Evolutionary conservation across 1,140 invertebrate species (phyloP).

Genomic region (Dysdera silvatica): DNA sequence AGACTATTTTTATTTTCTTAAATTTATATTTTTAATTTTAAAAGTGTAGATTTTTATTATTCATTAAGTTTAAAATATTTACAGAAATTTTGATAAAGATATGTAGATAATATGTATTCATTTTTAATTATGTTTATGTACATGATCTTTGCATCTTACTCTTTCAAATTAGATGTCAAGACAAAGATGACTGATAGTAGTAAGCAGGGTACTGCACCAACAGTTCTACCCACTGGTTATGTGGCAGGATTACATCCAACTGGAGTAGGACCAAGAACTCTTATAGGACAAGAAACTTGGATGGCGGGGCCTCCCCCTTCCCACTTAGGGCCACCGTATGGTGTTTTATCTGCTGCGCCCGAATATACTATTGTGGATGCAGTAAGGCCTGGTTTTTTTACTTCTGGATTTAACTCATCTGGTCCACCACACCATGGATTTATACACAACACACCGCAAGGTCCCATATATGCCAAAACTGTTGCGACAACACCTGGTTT

Average conservation of each 20-base stretch:
- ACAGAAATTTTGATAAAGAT: background rate
- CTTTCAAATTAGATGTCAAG: background rate
- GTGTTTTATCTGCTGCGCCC: conserved; percentile 11
- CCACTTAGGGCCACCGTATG: conserved; percentile 11
- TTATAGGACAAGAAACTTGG: conserved; percentile 25
- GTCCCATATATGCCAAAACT: conserved; percentile 2
- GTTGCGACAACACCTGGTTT: background rate
- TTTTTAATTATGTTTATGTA: background rate
- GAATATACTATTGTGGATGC: conserved; percentile 12
- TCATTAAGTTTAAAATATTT: background rate
- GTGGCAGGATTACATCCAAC: conserved; percentile 2
- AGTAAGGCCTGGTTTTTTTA: conserved; percentile 4
- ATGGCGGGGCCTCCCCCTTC: conserved; percentile 7
- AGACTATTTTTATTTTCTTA: no score
- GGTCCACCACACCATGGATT: background rate
- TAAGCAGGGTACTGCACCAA: conserved; percentile 18
- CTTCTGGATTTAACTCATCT: conserved; percentile 4
- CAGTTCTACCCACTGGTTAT: conserved; percentile 25
- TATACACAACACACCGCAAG: conserved; percentile 16
- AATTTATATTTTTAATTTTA: no score
- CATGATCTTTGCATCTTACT: background rate
- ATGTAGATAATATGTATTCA: background rate
- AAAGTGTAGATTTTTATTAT: no score
- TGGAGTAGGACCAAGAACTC: conserved; percentile 8
- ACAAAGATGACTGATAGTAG: conserved; percentile 28